Evolutionary conservation across 2,113 vertebrate genomes (phyloP), one percentile per base, ranked within the genome.

Genomic region (Marmota flaviventris): DNA sequence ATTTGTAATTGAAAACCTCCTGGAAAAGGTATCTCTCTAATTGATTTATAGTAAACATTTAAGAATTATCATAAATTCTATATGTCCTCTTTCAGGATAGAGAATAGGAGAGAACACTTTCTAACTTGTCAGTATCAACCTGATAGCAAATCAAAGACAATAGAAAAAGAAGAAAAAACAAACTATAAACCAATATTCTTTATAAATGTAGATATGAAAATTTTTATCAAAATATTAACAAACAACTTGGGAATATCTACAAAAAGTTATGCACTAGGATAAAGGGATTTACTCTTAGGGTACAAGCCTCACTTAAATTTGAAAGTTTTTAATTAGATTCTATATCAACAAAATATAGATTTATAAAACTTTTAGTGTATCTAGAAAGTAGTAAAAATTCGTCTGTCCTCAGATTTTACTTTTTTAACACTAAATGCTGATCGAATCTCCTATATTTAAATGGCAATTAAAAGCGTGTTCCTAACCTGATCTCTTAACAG

Each of bases 361-460:
- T 4, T 45, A 27, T 73, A 89, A 65, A 78, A 58, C 4, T 77
- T 91, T 89, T 61, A 73, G 17, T 4, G 37, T 67, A 78, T 75
- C 22, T 94, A 17, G 5, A 87, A 92, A 87, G 39, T 25, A 96
- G 27, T 10, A 96, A 95, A 96, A 90, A 79, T 84, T 29, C 70
- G 22, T 85, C 11, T 81, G 4, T 10, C 18, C 42, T 84, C 76
- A 58, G 78, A 92, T 75, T 92, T 92, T 51, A 77, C 12, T 78
- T 87, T 83, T 72, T 24, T 42, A 93, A 76, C 7, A 87, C 8
- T 79, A 75, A 82, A 69, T 83, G 29, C 29, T 53, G 51, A 82
- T 65, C 25, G 65, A 42, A 12, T 82, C 13, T 75, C 20, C 9
- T 65, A 45, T 72, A 34, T 79, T 65, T 76, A 91, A 83, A 69